Percentiles rank a stretch among this genome's conserved stretches.
Evolutionary conservation across 2,113 vertebrate genomes (phyloP).

Genomic region (Plecotus auritus): DNA sequence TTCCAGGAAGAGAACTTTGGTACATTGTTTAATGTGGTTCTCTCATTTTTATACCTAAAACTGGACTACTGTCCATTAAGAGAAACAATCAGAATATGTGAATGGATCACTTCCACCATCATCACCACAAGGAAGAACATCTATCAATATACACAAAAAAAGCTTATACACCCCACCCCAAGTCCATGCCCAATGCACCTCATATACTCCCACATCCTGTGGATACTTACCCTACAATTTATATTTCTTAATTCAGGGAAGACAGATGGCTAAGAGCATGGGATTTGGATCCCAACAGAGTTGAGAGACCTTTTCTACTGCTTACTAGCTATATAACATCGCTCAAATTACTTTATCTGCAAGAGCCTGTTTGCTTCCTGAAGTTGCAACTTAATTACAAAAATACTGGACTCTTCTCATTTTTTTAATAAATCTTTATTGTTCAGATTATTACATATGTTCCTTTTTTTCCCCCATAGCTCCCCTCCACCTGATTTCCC

Average conservation of each 20-base stretch:
- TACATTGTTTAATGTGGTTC: background rate
- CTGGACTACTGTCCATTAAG: background rate
- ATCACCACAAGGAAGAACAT: slow-evolving; percentile 9
- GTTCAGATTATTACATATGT: too few species aligned
- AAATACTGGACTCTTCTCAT: slow-evolving; percentile 31
- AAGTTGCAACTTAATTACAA: slow-evolving; percentile 6
- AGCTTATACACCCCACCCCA: background rate
- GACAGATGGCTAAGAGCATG: slow-evolving; percentile 35
- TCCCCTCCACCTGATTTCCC: too few species aligned
- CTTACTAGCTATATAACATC: slow-evolving; percentile 35
- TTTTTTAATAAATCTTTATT: too few species aligned
- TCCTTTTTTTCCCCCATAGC: too few species aligned
- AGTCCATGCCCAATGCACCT: slow-evolving; percentile 16
- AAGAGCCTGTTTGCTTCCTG: background rate
- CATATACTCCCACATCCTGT: background rate
- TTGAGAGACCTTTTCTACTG: slow-evolving; percentile 16
- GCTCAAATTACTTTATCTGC: slow-evolving; percentile 33
- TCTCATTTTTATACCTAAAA: background rate
- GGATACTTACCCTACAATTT: slow-evolving; percentile 16
- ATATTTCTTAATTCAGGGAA: slow-evolving; percentile 35
- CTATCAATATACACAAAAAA: background rate
- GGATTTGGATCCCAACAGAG: slow-evolving; percentile 17
- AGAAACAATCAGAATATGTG: background rate
- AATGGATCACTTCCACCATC: background rate
- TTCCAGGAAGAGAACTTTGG: background rate